A percentile compares a stretch with the other conserved stretches of the same genome.
phyloP scores from a whole-genome alignment of 2,888 invertebrate species.

The Archaeoteleia sp. region DNA sequence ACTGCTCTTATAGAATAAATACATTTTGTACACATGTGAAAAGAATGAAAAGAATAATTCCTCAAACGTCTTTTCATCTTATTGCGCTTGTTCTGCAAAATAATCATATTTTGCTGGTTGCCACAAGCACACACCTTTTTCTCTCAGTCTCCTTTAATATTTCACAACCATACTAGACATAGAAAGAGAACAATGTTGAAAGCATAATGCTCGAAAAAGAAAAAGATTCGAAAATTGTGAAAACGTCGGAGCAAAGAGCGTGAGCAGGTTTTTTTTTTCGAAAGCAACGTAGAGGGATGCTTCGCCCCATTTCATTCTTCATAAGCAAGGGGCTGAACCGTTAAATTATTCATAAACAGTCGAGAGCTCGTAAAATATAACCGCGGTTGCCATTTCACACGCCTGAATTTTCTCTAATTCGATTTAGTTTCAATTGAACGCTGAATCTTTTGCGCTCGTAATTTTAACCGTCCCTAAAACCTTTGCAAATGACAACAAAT shows the following conservation, averaged over 20 bases:
- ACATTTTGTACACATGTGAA: no score
- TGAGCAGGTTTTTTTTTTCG: slow-evolving; percentile 14
- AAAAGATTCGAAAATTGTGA: slow-evolving; percentile 14
- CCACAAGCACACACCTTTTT: no score
- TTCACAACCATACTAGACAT: background rate
- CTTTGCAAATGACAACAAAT: slow-evolving; percentile 10
- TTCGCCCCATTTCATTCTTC: slow-evolving; percentile 38
- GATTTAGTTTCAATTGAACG: slow-evolving; percentile 47
- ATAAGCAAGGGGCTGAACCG: slow-evolving; percentile 44
- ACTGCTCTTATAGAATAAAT: no score
- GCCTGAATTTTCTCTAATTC: slow-evolving; percentile 48
- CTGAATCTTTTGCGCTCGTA: slow-evolving; percentile 43
- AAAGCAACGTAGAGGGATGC: slow-evolving; percentile 12
- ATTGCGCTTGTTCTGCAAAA: no score
- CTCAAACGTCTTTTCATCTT: no score
- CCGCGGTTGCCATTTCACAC: slow-evolving; percentile 49
- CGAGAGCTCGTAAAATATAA: slow-evolving; percentile 64
- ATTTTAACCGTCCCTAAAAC: slow-evolving; percentile 37
- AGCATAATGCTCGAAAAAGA: background rate
- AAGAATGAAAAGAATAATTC: no score
- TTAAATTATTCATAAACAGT: slow-evolving; percentile 68
- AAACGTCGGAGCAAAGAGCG: slow-evolving; percentile 16
- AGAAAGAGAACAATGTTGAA: slow-evolving; percentile 2
- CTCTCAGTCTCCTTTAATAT: slow-evolving; percentile 1
- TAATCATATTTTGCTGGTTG: no score